Percentiles rank a stretch among this genome's conserved stretches.
Evolutionary conservation across 2,888 invertebrate species (phyloP).

Genomic region (Bimastos eiseni): DNA sequence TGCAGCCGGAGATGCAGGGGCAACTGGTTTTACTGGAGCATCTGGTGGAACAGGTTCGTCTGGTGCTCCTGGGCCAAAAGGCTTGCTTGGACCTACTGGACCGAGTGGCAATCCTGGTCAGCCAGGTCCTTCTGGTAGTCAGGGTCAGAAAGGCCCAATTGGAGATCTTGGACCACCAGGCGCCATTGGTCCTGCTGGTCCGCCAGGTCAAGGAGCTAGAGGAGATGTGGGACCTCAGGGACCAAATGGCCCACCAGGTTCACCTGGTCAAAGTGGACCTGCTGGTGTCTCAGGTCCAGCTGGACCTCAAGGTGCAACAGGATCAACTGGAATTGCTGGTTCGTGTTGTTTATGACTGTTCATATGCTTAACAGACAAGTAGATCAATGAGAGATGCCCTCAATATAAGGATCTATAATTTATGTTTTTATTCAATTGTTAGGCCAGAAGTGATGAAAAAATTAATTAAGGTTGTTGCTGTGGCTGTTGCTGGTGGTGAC

Average conservation of each 20-base stretch:
- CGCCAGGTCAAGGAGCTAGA: slow-evolving; percentile 34
- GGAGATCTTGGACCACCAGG: slow-evolving; percentile 37
- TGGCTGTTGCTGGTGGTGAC: not conserved
- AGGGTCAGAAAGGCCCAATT: slow-evolving; percentile 29
- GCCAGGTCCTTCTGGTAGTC: slow-evolving; percentile 37
- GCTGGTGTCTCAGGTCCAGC: slow-evolving; percentile 31
- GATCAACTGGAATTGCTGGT: slow-evolving; percentile 27
- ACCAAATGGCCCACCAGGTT: slow-evolving; percentile 32
- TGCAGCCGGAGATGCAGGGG: slow-evolving; percentile 39
- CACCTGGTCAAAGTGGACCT: slow-evolving; percentile 32
- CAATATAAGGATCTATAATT: too few species aligned
- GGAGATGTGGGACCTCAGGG: slow-evolving; percentile 38
- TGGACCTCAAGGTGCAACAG: slow-evolving; percentile 33
- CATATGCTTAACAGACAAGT: too few species aligned
- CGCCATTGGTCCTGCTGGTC: slow-evolving; percentile 31
- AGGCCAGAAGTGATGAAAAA: not conserved
- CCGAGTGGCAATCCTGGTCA: slow-evolving; percentile 36
- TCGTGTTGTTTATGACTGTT: not conserved
- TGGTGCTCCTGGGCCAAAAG: slow-evolving; percentile 69
- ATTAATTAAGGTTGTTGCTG: not conserved
- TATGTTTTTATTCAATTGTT: not conserved
- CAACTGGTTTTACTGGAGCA: slow-evolving; percentile 37
- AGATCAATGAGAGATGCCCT: too few species aligned
- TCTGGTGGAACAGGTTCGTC: slow-evolving; percentile 48
- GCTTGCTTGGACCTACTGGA: slow-evolving; percentile 40